Base-by-base conservation (phyloP, 2,888 invertebrate genomes). In the Neocrepidodera transversa region DNA sequence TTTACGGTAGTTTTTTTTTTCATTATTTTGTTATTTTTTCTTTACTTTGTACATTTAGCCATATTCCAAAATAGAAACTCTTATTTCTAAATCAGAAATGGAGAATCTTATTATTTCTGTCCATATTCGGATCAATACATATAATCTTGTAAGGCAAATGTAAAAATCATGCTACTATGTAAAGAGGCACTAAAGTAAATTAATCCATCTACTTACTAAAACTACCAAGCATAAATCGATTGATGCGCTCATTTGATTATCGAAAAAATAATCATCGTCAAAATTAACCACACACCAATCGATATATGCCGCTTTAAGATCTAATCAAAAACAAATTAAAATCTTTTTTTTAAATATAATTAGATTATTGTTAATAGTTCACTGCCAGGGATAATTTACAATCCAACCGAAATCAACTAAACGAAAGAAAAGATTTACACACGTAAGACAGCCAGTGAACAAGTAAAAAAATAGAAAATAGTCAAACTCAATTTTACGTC, bases 171-270 rank as follows among this genome's bases (percentile, higher is more conserved):
- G 64, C 67, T 69, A 68, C 13, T 14, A 45, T 63, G 38, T 32
- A 42, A 51, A 70, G 71, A 72, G 73, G 73, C 71, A 73, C 73
- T 73, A 71, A 73, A 70, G 70, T 71, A 73, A 73, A 73, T 17
- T 38, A 54, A 43, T 48, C 17, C 20, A 45, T 18, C 38, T 47
- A 55, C n/a, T 38, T 48, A 48, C 43, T 50, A 50, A n/a, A 17
- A 11, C 50, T 50, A 56, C 48, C 16, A 20, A 28, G 18, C 36
- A 23, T 26, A 45, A 13, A 45, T 13, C 36, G 26, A 54, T 45
- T 17, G 45, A 45, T 45, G 26, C 14, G 11, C 13, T 26, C 11
- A 38, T 40, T 16, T 7, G 28, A 51, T 40, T 13, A 10, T 28
- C 43, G 13, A 26, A 16, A 13, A 17, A 51, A 6, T 3, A 23